A percentile compares a stretch with the other conserved stretches of the same genome.
phyloP scores from a whole-genome alignment of 2,888 invertebrate genomes.

The Leptinotarsa haldemani region DNA sequence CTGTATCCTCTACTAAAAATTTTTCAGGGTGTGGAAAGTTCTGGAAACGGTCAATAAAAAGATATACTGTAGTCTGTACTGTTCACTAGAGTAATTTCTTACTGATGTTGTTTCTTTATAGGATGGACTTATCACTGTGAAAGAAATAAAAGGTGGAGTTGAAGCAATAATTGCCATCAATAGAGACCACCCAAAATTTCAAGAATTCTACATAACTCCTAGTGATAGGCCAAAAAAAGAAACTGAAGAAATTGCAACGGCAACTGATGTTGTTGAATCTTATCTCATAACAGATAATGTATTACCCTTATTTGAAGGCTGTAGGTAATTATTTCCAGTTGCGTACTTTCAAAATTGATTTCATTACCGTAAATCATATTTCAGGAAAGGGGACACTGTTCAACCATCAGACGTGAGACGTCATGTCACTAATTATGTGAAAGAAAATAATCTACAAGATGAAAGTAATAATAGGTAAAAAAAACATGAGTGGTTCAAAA shows the following conservation, averaged over 20 bases:
- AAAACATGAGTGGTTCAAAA: neutral
- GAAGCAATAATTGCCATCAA: slow-evolving; percentile 79
- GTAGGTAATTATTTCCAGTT: slow-evolving; percentile 63
- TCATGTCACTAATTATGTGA: slow-evolving; percentile 79
- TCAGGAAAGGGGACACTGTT: slow-evolving; percentile 59
- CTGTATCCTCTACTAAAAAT: neutral
- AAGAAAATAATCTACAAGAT: slow-evolving; percentile 70
- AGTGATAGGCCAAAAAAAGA: slow-evolving; percentile 56
- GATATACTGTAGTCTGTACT: neutral
- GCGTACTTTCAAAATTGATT: neutral
- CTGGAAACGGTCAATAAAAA: no score
- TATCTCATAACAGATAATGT: slow-evolving; percentile 77
- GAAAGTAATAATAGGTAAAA: slow-evolving; percentile 57
- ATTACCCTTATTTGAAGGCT: slow-evolving; percentile 72
- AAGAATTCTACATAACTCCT: slow-evolving; percentile 65
- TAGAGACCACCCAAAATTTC: slow-evolving; percentile 70
- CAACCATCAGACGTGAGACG: slow-evolving; percentile 73
- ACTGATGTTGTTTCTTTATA: slow-evolving; percentile 49
- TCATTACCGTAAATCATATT: slow-evolving; percentile 40
- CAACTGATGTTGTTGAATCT: slow-evolving; percentile 72
- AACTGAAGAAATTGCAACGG: slow-evolving; percentile 63
- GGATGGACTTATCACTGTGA: slow-evolving; percentile 73
- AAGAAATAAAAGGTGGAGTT: slow-evolving; percentile 82
- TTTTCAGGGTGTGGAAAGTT: neutral
- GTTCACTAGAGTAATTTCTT: neutral